Evolutionary conservation across 2,113 vertebrate species (phyloP), one percentile per base, ranked within the genome.

Genomic region (Microtus oregoni): DNA sequence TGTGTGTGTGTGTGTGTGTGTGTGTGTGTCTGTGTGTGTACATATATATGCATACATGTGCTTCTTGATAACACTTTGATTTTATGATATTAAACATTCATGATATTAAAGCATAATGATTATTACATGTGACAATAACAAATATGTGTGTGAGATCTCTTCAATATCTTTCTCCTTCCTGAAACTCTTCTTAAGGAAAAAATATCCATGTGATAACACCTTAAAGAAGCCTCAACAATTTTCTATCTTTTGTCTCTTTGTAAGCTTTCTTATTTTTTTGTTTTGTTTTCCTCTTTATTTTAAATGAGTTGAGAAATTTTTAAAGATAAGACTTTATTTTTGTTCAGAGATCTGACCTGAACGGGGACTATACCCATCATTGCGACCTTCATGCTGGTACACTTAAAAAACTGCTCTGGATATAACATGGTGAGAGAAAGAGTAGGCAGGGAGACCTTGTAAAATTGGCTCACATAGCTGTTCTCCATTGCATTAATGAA

Each of bases 161-260:
- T 24, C 22, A 13, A 32, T 32, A 1, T 55, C 32, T 15, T 52
- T 14, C 20, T 35, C 17, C 1, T 63, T 24, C 35, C 6, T 85
- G 6, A 38, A 41, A 0, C 11, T 4, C 5, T 50, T 77, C 32
- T 41, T 61, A 32, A 79, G 65, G 17, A 89, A 72, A 72, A 1
- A 19, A 77, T 50, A 13, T 9, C 2, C 17, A 12, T 11, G 5
- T 24, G 26, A 65, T 65, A 65, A 19, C 14, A 30, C 3, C 44
- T 38, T 73, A 5, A 0, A 0, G 35, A 32, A 30, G 1, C 67
- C 10, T 52, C 38, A 15, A 8, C n/a, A 41, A 30, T 24, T 89
- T 3, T 35, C 10, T 22, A 4, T 38, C 47, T n/a, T 86, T 38
- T 83, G 3, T 35, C 17, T 35, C 4, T 28, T n/a, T 68, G 12